Evolutionary conservation across 2,113 vertebrate species (phyloP), one percentile per base, ranked within the genome.

Genomic region (Struthio camelus): DNA sequence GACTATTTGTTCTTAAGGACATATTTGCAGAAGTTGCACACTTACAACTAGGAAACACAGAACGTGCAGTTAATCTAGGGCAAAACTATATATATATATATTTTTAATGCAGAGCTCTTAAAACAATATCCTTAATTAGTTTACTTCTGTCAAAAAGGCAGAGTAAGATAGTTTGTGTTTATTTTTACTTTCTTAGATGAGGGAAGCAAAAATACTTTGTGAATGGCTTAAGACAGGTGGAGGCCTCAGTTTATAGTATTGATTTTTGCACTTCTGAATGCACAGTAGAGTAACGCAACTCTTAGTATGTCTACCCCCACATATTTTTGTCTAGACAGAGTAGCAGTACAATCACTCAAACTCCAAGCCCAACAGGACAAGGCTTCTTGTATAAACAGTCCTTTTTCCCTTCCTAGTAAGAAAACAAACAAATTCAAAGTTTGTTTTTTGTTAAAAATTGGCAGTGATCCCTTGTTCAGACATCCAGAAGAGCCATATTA

Each of bases 11-110:
- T 66, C 30, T 59, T 40, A 53, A 44, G 40, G 36, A 76, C 23
- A 13, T 76, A 82, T 46, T 6, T 19, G 58, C 32, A 32, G 40
- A 75, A 86, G 59, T 24, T 32, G 36, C 11, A 28, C 30, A n/a
- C 30, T 58, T 32, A 30, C 5, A 56, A 7, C 30, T 17, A 40
- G 34, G 38, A 77, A 95, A 58, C 4, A 38, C 2, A 46, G 42
- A 82, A 80, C 1, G 24, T 22, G 48, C 12, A 3, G 0, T 28
- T 14, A 91, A 76, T 14, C 2, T 14, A 65, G 2, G 1, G 5
- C 34, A 53, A 70, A 89, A n/a, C 38, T 80, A 62, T 54, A n/a
- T n/a, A n/a, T n/a, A n/a, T n/a, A n/a, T n/a, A n/a, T n/a, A n/a
- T 78, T 62, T n/a, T 46, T 72, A 62, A 10, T 6, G 12, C 3